Evolutionary conservation across 2,888 invertebrate species (phyloP).

Genomic region (Sisyra nigra): DNA sequence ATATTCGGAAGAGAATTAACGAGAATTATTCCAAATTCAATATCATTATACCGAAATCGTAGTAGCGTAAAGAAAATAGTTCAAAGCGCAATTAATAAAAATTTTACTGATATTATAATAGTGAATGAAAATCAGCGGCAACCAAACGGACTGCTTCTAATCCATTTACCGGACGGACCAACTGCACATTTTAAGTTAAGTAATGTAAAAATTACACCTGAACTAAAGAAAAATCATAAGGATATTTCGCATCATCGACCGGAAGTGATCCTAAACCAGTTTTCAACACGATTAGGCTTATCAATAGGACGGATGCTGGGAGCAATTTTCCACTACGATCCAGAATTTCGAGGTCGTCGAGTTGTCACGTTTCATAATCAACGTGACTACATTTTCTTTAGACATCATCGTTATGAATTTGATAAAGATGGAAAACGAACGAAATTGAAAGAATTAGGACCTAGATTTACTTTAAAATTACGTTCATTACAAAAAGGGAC

Average conservation of each 20-base stretch:
- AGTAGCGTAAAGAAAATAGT: constrained; percentile 89
- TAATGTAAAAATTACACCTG: constrained; percentile 79
- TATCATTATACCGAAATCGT: constrained; percentile 71
- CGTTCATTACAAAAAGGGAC: constrained; percentile 91
- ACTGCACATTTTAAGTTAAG: constrained; percentile 92
- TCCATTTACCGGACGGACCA: constrained; percentile 92
- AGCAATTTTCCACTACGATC: constrained; percentile 87
- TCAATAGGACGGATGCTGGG: constrained; percentile 86
- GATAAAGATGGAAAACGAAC: constrained; percentile 59
- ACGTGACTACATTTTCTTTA: constrained; percentile 94
- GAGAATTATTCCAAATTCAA: constrained; percentile 83
- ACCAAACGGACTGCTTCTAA: constrained; percentile 82
- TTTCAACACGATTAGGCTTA: constrained; percentile 83
- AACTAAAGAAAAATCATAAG: constrained; percentile 60
- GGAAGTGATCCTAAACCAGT: constrained; percentile 92
- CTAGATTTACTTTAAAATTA: constrained; percentile 86
- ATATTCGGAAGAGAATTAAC: constrained; percentile 86
- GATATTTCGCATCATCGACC: constrained; percentile 80
- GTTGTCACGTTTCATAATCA: constrained; percentile 98
- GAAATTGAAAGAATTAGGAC: constrained; percentile 84
- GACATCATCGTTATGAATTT: constrained; percentile 93
- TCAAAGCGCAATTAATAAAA: constrained; percentile 60
- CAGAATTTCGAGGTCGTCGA: constrained; percentile 84
- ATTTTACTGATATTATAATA: constrained; percentile 78
- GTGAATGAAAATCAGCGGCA: constrained; percentile 86